phyloP scores from a whole-genome alignment of 2,113 vertebrate species.

The Neofelis nebulosa region DNA sequence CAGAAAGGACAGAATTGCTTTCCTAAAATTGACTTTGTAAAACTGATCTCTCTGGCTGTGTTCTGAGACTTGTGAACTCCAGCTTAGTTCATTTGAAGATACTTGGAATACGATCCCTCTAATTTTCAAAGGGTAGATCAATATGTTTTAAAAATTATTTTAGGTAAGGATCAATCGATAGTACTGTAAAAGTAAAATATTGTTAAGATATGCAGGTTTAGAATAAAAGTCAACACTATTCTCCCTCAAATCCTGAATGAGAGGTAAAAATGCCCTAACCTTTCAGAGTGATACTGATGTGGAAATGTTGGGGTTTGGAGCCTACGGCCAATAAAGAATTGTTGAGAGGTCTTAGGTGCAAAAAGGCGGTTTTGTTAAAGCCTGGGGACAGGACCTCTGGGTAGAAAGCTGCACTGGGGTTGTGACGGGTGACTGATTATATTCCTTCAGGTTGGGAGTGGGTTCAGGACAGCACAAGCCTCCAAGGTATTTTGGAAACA shows the following conservation, averaged over 20 bases:
- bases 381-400: too few species aligned
- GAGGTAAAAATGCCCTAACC: background rate
- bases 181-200: conserved; percentile 23
- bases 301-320: too few species aligned
- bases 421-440: too few species aligned
- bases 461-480: too few species aligned
- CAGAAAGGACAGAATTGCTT: background rate
- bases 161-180: background rate
- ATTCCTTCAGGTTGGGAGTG: too few species aligned
- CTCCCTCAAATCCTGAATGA: background rate
- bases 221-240: background rate
- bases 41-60: background rate
- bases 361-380: too few species aligned
- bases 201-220: background rate
- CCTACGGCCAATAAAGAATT: too few species aligned
- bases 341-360: too few species aligned
- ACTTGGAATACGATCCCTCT: background rate
- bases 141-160: conserved; percentile 28
- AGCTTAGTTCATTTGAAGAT: background rate
- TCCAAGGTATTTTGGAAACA: too few species aligned
- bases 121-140: conserved; percentile 4
- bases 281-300: background rate
- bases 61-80: conserved; percentile 9
- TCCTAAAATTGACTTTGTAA: conserved; percentile 3
- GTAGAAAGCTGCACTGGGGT: too few species aligned